Conservation (phyloP, 2,797 vertebrate genomes). For the Ptychobarbus kaznakovi region DNA sequence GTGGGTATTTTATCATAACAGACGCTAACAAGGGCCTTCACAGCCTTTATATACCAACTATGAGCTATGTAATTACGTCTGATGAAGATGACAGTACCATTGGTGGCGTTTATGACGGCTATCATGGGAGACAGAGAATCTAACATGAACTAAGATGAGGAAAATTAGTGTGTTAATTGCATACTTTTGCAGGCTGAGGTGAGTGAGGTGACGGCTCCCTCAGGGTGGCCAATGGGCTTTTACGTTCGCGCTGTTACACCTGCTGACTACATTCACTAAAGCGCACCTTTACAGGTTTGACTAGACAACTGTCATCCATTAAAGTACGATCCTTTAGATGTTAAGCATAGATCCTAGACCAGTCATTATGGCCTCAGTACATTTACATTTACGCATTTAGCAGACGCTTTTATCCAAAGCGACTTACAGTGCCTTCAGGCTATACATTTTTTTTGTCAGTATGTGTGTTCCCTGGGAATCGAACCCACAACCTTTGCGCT, state of each 20-base stretch:
- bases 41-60: slow-evolving; percentile 26
- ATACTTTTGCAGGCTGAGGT: slow-evolving; percentile 31
- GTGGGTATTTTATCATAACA: slow-evolving; percentile 42
- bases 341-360: not conserved
- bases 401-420: no score
- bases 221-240: slow-evolving; percentile 20
- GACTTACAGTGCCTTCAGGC: no score
- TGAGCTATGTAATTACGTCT: slow-evolving; percentile 52
- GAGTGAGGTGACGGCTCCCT: slow-evolving; percentile 34
- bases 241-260: not conserved
- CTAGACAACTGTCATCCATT: not conserved
- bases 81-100: slow-evolving; percentile 33
- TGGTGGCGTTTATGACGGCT: slow-evolving; percentile 19
- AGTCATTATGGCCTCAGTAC: not conserved
- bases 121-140: slow-evolving; percentile 28
- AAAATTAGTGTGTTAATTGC: slow-evolving; percentile 67
- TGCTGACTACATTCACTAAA: slow-evolving; percentile 13
- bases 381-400: no score
- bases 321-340: not conserved
- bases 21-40: slow-evolving; percentile 26
- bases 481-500: no score
- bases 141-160: slow-evolving; percentile 59
- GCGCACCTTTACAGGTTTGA: not conserved
- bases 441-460: no score
- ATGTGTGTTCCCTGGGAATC: no score